Evolutionary conservation across 2,797 vertebrate genomes (phyloP), one percentile per base, ranked within the genome.

Genomic region (Takifugu ocellatus): DNA sequence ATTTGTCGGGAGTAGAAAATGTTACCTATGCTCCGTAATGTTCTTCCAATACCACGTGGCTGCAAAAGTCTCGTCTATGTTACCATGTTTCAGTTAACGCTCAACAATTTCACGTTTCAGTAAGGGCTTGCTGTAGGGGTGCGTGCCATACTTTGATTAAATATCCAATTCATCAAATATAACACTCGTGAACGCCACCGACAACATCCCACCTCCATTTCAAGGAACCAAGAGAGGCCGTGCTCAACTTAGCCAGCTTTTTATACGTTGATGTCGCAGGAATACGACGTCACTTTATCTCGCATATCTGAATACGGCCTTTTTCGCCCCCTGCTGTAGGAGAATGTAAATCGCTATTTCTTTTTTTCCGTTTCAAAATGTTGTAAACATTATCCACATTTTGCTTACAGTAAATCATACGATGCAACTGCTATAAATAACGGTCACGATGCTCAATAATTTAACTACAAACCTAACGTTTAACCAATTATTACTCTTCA

Each of bases 211-310:
- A 2, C 16, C 6, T 2, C 14, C 2, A 3, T 17, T 5, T 11
- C 43, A 16, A 7, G n/a, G 12, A 16, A 5, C 8, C n/a, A 44
- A 44, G 16, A 17, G 43, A 17, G n/a, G 8, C 14, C 14, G n/a
- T 0, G 6, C 14, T 15, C 14, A 2, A 0, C 6, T 1, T 0
- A 5, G 8, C 1, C 0, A 4, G 0, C 2, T 0, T 51, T 84
- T 53, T 84, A 82, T 47, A 76, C 0, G 1, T 0, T 1, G 10
- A 0, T 2, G 84, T 79, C 86, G 84, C 87, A 7, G 47, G 1
- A 17, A 21, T 50, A n/a, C 9, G 0, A 72, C 82, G 83, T 84
- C 68, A 77, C 21, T 25, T 16, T 26, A 10, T 3, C 1, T 1
- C 1, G 7, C 17, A 5, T 1, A 11, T 25, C 15, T 14, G 14